Evolutionary conservation across 1,140 invertebrate genomes (phyloP), one percentile per base, ranked within the genome.

Genomic region (Conopomorpha cramerella): DNA sequence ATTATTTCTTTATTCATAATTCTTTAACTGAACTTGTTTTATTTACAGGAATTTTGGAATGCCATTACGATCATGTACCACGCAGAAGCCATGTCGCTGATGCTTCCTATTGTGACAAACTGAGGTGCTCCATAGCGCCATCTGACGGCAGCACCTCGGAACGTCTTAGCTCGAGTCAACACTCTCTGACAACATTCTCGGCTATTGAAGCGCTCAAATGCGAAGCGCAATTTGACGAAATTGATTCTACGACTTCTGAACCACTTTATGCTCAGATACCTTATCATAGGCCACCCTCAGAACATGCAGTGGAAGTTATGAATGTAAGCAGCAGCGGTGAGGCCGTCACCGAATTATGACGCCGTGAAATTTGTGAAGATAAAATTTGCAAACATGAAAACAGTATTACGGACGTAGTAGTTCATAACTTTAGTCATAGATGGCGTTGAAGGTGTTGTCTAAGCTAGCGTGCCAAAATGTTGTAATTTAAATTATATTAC

Each of bases 281-380:
- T 10, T 68, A 58, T 30, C 77, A 73, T 73, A 46, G 67, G 47
- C 62, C 70, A 19, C 60, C 63, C 8, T 64, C 64, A 23, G 66
- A 68, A 49, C 61, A 66, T 26, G 63, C 70, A 8, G 56, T 64
- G 18, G 68, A 68, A 54, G 51, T 76, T 8, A 33, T 77, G n/a
- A n/a, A n/a, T n/a, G n/a, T n/a, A 11, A 73, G 64, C 35, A 39
- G 61, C 1, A 68, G 67, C 31, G 73, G 71, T 29, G 76, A 79
- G 60, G 76, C 73, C 7, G 57, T 79, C 6, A 79, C 77, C 7
- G 77, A 79, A 55, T 76, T 79, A 70, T 79, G 62, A 77, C 53
- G 19, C 10, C 10, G 10, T 23, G 10, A 23, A 23, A 23, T 23
- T 23, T 4, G 19, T 23, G 19, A 6, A 23, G 4, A 6, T 23